These are phyloP conservation scores for Odiellus spinosus DNA, from an alignment of 2,888 invertebrate species.

Conservation along the genomic window DNA sequence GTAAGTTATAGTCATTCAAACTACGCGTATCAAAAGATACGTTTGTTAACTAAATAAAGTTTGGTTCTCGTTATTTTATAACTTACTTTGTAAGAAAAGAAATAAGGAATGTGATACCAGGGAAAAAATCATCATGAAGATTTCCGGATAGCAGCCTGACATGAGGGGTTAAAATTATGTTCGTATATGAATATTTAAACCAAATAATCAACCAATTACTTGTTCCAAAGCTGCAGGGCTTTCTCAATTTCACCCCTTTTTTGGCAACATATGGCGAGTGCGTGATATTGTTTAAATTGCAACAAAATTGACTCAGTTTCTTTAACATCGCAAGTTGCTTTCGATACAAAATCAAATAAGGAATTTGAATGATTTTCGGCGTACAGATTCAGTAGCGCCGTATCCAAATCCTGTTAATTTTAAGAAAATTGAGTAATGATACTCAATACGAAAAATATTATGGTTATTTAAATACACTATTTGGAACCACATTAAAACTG, in stretches of 20 bases:
- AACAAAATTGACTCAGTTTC: conserved; percentile 33
- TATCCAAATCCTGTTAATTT: conserved; percentile 33
- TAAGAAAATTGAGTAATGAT: no score
- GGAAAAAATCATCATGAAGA: no score
- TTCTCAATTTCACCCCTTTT: conserved; percentile 30
- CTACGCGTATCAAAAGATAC: conserved; percentile 20
- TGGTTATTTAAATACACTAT: no score
- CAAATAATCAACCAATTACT: conserved; percentile 20
- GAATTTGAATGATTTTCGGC: conserved; percentile 29
- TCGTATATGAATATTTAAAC: no score
- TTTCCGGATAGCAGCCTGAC: no score
- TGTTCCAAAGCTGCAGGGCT: conserved; percentile 33
- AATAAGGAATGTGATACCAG: no score
- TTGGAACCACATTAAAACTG: no score
- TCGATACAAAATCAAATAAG: conserved; percentile 24
- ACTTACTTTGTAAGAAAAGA: no score
- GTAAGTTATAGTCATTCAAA: conserved; percentile 29
- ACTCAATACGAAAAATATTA: no score
- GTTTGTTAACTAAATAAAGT: background rate
- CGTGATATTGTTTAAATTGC: conserved; percentile 29
- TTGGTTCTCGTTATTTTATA: no score
- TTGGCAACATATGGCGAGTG: conserved; percentile 31
- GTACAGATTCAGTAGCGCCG: conserved; percentile 33
- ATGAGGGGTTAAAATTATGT: no score
- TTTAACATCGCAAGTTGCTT: conserved; percentile 26